Evolutionary conservation across 2,113 vertebrate species (phyloP).

Genomic region (Pipa parva): DNA sequence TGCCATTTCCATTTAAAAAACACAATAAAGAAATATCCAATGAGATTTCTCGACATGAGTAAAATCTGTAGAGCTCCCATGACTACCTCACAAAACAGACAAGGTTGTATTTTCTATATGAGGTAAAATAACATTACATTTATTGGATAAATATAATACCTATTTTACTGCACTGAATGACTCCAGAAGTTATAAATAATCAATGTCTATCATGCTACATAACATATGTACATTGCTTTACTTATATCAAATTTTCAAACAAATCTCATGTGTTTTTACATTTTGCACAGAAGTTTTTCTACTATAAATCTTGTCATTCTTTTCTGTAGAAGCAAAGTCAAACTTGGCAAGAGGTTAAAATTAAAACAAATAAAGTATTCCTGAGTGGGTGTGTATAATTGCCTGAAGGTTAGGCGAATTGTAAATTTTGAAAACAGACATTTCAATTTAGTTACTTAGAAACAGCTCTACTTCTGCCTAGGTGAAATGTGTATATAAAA

Average conservation of each 20-base stretch:
- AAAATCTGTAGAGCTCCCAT: not conserved
- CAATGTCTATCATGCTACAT: not conserved
- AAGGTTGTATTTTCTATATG: not conserved
- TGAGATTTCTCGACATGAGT: not conserved
- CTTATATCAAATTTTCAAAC: not conserved
- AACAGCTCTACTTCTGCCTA: conserved; percentile 1
- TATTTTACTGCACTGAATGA: not conserved
- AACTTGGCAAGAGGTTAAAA: conserved; percentile 38
- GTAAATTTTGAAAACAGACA: conserved; percentile 37
- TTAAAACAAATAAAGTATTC: conserved; percentile 35
- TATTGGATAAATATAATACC: not conserved
- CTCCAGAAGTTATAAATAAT: not conserved
- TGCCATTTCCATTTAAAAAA: not conserved
- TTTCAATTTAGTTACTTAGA: conserved; percentile 33
- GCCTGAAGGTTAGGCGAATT: conserved; percentile 30
- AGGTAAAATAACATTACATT: not conserved
- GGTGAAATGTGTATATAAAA: conserved; percentile 8
- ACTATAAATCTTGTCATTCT: conserved; percentile 25
- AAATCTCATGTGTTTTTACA: conserved; percentile 1
- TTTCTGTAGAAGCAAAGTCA: conserved; percentile 17
- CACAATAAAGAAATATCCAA: not conserved
- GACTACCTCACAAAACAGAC: not conserved
- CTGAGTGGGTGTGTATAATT: conserved; percentile 20
- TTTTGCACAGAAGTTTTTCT: conserved; percentile 20
- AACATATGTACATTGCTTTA: not conserved